Evolutionary conservation across 2,797 vertebrate genomes (phyloP).

Genomic region (Coreius guichenoti): DNA sequence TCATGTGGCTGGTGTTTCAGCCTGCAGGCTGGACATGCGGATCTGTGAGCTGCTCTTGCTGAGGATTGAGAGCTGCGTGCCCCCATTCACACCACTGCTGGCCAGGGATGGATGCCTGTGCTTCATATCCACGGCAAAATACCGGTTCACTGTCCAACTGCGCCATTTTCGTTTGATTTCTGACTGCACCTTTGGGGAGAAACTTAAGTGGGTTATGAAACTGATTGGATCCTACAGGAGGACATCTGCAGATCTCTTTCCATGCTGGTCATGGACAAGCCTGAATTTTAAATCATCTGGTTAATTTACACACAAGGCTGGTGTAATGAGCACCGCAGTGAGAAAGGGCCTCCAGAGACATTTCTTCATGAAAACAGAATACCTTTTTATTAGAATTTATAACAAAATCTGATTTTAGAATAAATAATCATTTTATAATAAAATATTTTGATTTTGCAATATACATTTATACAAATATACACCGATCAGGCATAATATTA

Average conservation of each 20-base stretch:
- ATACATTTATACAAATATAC: too few relatives aligned
- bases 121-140: conserved; percentile 98
- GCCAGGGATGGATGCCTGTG: conserved; percentile 95
- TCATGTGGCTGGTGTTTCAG: conserved; percentile 78
- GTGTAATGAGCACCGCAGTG: conserved; percentile 6
- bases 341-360: not conserved
- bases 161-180: conserved; percentile 99
- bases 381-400: not conserved
- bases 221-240: conserved; percentile 60
- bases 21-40: conserved; percentile 96
- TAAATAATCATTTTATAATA: not conserved
- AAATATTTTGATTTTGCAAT: not conserved
- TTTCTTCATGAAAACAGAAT: not conserved
- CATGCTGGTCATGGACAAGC: conserved; percentile 10
- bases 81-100: conserved; percentile 97
- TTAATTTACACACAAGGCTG: not conserved
- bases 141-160: conserved; percentile 99
- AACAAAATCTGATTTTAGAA: not conserved
- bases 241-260: not conserved
- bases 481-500: too few relatives aligned
- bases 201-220: conserved; percentile 85
- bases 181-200: conserved; percentile 96
- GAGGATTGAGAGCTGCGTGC: conserved; percentile 97
- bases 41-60: conserved; percentile 99
- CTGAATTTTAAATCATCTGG: not conserved